A percentile compares a stretch with the other conserved stretches of the same genome.
Evolutionary conservation across 2,888 invertebrate genomes (phyloP).

Genomic region (Plebejus melissa): DNA sequence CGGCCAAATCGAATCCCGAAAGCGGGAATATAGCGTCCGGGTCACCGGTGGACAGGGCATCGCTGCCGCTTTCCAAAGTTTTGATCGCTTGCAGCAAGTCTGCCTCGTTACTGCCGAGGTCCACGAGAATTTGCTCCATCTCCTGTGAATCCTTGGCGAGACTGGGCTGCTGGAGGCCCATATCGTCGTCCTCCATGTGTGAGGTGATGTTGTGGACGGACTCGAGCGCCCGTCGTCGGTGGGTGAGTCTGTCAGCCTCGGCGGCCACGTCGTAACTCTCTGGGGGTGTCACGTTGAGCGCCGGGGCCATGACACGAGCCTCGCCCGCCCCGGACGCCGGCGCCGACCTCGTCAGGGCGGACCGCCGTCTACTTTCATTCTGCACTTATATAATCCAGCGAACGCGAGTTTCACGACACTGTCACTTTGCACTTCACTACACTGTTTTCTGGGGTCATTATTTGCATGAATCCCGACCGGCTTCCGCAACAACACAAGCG

Average conservation of each 20-base stretch:
- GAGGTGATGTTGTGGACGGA: constrained; percentile 75
- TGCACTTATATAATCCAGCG: constrained; percentile 65
- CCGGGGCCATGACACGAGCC: constrained; percentile 94
- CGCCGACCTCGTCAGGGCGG: constrained; percentile 65
- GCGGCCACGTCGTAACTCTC: constrained; percentile 52
- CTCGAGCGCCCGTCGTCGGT: constrained; percentile 67
- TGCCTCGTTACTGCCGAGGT: constrained; percentile 79
- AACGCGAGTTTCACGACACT: constrained; percentile 52
- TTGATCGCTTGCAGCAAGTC: constrained; percentile 88
- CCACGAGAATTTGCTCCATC: constrained; percentile 83
- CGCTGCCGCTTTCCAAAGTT: constrained; percentile 81
- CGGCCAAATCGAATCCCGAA: constrained; percentile 67
- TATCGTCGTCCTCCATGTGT: constrained; percentile 81
- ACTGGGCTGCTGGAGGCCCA: constrained; percentile 77
- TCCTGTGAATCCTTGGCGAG: constrained; percentile 80
- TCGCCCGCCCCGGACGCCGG: constrained; percentile 72
- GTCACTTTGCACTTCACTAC: constrained; percentile 54
- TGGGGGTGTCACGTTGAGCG: constrained; percentile 87
- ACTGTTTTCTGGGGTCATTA: constrained; percentile 48
- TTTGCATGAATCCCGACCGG: constrained; percentile 63
- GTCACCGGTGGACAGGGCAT: constrained; percentile 64
- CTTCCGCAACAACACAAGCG: constrained; percentile 48
- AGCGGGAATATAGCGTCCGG: constrained; percentile 73
- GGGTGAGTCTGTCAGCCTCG: constrained; percentile 49
- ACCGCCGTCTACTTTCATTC: constrained; percentile 57